Evolutionary conservation across 2,888 invertebrate species (phyloP), one percentile per base, ranked within the genome.

Genomic region (Cephus rjabovi): DNA sequence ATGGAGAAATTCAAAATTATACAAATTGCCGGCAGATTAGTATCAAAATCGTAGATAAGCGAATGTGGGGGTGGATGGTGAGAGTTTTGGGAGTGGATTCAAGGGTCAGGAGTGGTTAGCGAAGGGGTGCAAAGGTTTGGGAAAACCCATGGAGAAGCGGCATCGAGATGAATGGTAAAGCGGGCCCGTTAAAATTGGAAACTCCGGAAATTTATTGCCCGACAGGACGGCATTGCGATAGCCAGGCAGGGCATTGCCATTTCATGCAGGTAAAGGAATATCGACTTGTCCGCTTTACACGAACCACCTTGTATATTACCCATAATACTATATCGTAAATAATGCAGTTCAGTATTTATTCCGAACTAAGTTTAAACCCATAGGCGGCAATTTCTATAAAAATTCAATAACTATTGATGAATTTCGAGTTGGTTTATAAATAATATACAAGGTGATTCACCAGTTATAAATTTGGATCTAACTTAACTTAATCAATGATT

Each of bases 11-110:
- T 86, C 83, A 81, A 85, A 88, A 89, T 89, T 88, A 89, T 88
- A 88, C 89, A 88, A 88, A 89, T 87, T 86, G 85, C 88, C 77
- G 81, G 79, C 79, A 82, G 85, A 88, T 89, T 88, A 87, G 86
- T 87, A 89, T 89, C 83, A 81, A 79, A 37, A 37, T 12, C 37
- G 15, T 37, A 15, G 37, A 12, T n/a, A 11, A 30, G 11, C 70
- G 70, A 33, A n/a, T 30, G 30, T n/a, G 12, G 70, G 12, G 30
- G 30, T 31, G 11, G 30, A 3, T 12, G 30, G 12, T 70, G 70
- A 12, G 70, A n/a, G 31, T n/a, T 75, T 75, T 69, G n/a, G 37
- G 78, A 81, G 37, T 34, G 33, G 75, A 70, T 74, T 70, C 77
- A 34, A 70, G 70, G 30, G 30, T 37, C 37, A 37, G 37, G 12